Percentiles rank a stretch among this genome's conserved stretches.
Conservation (phyloP, 2,888 invertebrate genomes). For the Limenitis camilla region DNA sequence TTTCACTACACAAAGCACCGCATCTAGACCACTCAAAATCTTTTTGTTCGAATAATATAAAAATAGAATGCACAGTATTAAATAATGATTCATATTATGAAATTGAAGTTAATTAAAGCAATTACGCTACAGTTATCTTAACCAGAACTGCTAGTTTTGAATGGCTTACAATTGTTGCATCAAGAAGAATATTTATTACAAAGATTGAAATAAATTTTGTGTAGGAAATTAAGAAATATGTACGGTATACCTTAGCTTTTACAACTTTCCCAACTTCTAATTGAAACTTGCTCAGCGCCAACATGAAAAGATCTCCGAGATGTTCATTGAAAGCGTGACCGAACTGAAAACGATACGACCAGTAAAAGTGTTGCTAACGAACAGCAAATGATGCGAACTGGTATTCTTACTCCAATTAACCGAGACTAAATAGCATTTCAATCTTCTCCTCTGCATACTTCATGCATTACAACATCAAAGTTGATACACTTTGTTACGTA, state of each 20-base stretch:
- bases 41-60: conserved; percentile 14
- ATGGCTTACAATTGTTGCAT: neutral
- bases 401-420: conserved; percentile 10
- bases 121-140: neutral
- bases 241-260: neutral
- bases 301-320: conserved; percentile 20
- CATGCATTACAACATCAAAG: no score
- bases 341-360: conserved; percentile 29
- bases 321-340: conserved; percentile 51
- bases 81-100: conserved; percentile 1
- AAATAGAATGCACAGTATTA: neutral
- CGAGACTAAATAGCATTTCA: conserved; percentile 14
- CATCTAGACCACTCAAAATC: conserved; percentile 14
- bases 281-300: neutral
- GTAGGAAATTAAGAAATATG: no score
- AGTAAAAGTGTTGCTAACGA: conserved; percentile 48
- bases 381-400: conserved; percentile 16
- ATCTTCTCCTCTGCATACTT: neutral
- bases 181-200: no score
- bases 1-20: conserved; percentile 4
- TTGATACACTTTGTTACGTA: no score
- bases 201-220: no score
- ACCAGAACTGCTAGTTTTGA: neutral
- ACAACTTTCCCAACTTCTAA: conserved; percentile 5
- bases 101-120: conserved; percentile 3